Base-by-base conservation (phyloP, 2,797 vertebrate species). In the Alcedo quadribrachys region DNA sequence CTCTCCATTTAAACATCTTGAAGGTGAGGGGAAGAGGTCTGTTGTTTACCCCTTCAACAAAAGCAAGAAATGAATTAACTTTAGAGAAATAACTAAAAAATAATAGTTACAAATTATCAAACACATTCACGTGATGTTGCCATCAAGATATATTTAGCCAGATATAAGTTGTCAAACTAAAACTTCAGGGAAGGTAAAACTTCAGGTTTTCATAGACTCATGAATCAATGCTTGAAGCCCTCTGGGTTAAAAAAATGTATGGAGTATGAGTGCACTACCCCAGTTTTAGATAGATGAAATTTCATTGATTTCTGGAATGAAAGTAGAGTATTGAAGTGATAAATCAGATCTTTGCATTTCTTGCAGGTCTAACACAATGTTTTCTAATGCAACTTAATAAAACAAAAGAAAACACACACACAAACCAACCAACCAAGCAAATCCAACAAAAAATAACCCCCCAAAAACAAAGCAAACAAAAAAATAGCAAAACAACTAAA, bases 61-160 rank as follows among this genome's bases (percentile, higher is more conserved):
- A 78, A 78, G 3, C 45, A 90, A 85, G 27, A 73, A 48, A 54
- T 35, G 1, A 19, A 20, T 76, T 61, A 74, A 45, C 4, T 12
- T 15, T 15, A 61, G 12, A 7, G 21, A 43, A 25, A 57, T 12
- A 76, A 5, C 2, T 37, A 62, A 81, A 63, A 66, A 46, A 9
- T 16, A 84, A 40, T 15, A 14, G 5, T 30, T 77, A 79, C 37
- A 48, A 89, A 93, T 73, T 53, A 48, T 18, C 19, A 48, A 54
- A 57, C 11, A 45, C 0, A 0, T 70, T 50, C 80, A 66, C 10
- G 6, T 58, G 12, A 30, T 7, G 4, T 25, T 66, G 8, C 27
- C 40, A 27, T 48, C 15, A 13, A 40, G 33, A 24, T 54, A 24
- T 32, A 74, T 42, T 85, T 82, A 78, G 22, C 30, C 24, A 83